Evolutionary conservation across 2,888 invertebrate species (phyloP).

Genomic region (Phaedon cochleariae): DNA sequence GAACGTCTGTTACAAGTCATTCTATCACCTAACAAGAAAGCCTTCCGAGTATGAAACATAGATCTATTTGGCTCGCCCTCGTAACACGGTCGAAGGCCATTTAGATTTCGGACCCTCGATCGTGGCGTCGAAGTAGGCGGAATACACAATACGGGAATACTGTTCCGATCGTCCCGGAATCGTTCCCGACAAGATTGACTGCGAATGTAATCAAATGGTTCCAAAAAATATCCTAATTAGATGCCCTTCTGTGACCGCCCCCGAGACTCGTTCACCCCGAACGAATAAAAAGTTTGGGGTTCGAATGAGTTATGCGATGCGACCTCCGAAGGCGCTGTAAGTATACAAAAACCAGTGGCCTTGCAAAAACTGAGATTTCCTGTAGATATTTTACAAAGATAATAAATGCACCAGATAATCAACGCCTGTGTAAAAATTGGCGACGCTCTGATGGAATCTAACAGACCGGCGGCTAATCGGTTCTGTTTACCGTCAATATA

Average conservation of each 20-base stretch:
- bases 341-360: neutral
- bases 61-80: slow-evolving; percentile 2
- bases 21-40: too few relatives aligned
- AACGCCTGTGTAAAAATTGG: too few relatives aligned
- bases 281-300: slow-evolving; percentile 30
- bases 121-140: slow-evolving; percentile 49
- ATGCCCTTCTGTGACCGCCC: slow-evolving; percentile 46
- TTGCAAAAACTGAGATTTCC: neutral
- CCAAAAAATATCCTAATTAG: slow-evolving; percentile 53
- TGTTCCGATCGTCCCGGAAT: slow-evolving; percentile 15
- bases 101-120: slow-evolving; percentile 51
- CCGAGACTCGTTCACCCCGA: slow-evolving; percentile 32
- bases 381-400: too few relatives aligned
- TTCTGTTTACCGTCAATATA: too few relatives aligned
- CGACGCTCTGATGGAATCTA: too few relatives aligned
- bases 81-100: slow-evolving; percentile 40
- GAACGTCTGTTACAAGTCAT: too few relatives aligned
- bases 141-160: slow-evolving; percentile 58
- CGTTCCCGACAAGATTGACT: slow-evolving; percentile 40
- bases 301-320: slow-evolving; percentile 13
- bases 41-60: neutral
- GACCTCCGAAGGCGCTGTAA: neutral
- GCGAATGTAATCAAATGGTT: slow-evolving; percentile 55
- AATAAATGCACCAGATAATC: too few relatives aligned
- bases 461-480: too few relatives aligned